Percentiles rank a stretch among this genome's conserved stretches.
These are phyloP conservation scores for Scaptomyza graminum DNA, from an alignment of 1,140 invertebrate genomes.

Conservation along the genomic window DNA sequence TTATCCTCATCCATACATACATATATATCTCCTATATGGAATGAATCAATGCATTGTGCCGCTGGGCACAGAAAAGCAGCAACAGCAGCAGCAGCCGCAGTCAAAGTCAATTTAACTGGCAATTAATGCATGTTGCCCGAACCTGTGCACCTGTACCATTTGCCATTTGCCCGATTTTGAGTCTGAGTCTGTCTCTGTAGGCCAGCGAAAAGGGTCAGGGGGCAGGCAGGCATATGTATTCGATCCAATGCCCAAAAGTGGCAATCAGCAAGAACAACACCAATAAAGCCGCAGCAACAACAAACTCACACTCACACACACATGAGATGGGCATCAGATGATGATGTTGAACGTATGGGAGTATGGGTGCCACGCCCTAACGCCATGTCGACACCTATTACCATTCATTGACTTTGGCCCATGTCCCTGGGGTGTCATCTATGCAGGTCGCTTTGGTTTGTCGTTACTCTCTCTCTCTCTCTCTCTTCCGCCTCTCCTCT, in stretches of 20 bases:
- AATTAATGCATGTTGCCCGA: slow-evolving; percentile 73
- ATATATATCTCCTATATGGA: neutral
- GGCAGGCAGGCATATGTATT: slow-evolving; percentile 32
- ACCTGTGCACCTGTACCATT: slow-evolving; percentile 9
- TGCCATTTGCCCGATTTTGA: slow-evolving; percentile 4
- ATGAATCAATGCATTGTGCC: slow-evolving; percentile 47
- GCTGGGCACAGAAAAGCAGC: neutral
- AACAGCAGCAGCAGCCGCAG: slow-evolving; percentile 6
- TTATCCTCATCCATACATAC: neutral
- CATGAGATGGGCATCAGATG: neutral
- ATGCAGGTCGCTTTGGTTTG: slow-evolving; percentile 77
- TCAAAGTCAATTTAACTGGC: slow-evolving; percentile 80
- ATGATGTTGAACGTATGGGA: neutral
- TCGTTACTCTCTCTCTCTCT: slow-evolving; percentile 28
- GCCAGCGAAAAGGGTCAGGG: too few relatives aligned
- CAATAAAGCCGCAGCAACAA: slow-evolving; percentile 65
- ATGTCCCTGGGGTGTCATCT: slow-evolving; percentile 83
- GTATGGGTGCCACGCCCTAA: slow-evolving; percentile 49
- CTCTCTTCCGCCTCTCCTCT: too few relatives aligned
- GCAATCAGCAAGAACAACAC: slow-evolving; percentile 80
- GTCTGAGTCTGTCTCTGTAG: neutral
- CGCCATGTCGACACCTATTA: slow-evolving; percentile 80
- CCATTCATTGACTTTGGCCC: slow-evolving; percentile 80
- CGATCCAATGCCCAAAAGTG: slow-evolving; percentile 76
- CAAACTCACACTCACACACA: slow-evolving; percentile 22